These are phyloP conservation scores for Junonia oenone DNA, from an alignment of 2,888 invertebrate species.

Conservation along the genomic window DNA sequence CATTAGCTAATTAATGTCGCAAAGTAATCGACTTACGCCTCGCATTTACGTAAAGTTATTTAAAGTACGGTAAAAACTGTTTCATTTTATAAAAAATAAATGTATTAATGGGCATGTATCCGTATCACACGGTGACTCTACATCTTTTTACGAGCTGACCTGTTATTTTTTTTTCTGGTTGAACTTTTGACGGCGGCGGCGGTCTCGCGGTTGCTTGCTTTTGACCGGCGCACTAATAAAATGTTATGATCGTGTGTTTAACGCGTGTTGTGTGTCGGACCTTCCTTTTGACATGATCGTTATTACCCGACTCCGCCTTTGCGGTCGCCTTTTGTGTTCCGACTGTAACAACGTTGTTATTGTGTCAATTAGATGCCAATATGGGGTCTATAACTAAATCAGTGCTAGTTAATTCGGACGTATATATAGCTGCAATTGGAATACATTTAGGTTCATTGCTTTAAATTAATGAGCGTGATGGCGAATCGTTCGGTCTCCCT, in stretches of 20 bases:
- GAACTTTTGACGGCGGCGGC: slow-evolving; percentile 66
- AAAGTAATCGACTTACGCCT: slow-evolving; percentile 1
- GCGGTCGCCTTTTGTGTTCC: slow-evolving; percentile 71
- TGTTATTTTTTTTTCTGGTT: slow-evolving; percentile 67
- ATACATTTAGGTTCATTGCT: slow-evolving; percentile 50
- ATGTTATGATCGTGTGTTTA: slow-evolving; percentile 79
- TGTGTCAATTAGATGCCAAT: slow-evolving; percentile 71
- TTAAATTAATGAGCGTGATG: slow-evolving; percentile 30
- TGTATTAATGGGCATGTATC: slow-evolving; percentile 12
- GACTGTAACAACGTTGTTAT: slow-evolving; percentile 72
- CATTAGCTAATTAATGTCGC: slow-evolving; percentile 16
- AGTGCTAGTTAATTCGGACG: slow-evolving; percentile 53
- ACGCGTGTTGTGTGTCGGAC: slow-evolving; percentile 76
- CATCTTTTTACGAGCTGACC: slow-evolving; percentile 73
- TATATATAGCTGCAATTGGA: slow-evolving; percentile 37
- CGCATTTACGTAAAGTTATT: slow-evolving; percentile 2
- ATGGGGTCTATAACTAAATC: slow-evolving; percentile 58
- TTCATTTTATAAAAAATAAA: slow-evolving; percentile 11
- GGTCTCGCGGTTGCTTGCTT: slow-evolving; percentile 75
- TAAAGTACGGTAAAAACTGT: not conserved
- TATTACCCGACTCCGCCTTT: slow-evolving; percentile 69
- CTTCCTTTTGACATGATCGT: slow-evolving; percentile 77
- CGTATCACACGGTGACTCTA: slow-evolving; percentile 55
- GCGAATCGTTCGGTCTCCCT: slow-evolving; percentile 14
- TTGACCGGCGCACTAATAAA: slow-evolving; percentile 78